A percentile compares a stretch with the other conserved stretches of the same genome.
phyloP scores from a whole-genome alignment of 2,888 invertebrate species.

The Catotricha subobsoleta region DNA sequence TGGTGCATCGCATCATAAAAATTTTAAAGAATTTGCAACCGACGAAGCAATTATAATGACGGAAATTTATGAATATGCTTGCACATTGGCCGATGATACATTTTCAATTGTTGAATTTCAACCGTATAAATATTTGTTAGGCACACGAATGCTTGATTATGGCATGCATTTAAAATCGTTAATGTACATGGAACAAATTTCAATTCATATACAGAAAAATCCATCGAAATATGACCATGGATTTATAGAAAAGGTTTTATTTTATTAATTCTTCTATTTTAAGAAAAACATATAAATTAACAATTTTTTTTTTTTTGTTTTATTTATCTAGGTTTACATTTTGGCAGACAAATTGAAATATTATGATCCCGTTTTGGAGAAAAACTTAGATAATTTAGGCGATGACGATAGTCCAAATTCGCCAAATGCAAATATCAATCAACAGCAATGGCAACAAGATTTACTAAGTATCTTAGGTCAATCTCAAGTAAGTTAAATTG shows the following conservation, averaged over 20 bases:
- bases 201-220: constrained; percentile 42
- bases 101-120: constrained; percentile 58
- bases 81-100: constrained; percentile 54
- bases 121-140: constrained; percentile 70
- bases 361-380: constrained; percentile 39
- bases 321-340: constrained; percentile 24
- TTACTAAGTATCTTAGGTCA: constrained; percentile 20
- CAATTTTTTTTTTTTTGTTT: too few relatives aligned
- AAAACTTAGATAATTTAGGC: constrained; percentile 22
- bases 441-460: constrained; percentile 27
- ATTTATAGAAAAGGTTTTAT: constrained; percentile 36
- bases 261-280: constrained; percentile 12
- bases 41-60: constrained; percentile 84
- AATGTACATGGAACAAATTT: constrained; percentile 66
- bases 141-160: constrained; percentile 55
- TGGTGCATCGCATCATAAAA: constrained; percentile 50
- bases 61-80: constrained; percentile 88
- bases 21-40: constrained; percentile 48
- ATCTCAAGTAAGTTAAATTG: constrained; percentile 10
- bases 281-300: constrained; percentile 3
- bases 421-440: constrained; percentile 14
- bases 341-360: constrained; percentile 47
- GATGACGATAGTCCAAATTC: constrained; percentile 17
- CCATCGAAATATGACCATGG: constrained; percentile 33
- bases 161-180: constrained; percentile 66